Evolutionary conservation across 2,797 vertebrate species (phyloP).

Genomic region (Acipenser oxyrinchus): DNA sequence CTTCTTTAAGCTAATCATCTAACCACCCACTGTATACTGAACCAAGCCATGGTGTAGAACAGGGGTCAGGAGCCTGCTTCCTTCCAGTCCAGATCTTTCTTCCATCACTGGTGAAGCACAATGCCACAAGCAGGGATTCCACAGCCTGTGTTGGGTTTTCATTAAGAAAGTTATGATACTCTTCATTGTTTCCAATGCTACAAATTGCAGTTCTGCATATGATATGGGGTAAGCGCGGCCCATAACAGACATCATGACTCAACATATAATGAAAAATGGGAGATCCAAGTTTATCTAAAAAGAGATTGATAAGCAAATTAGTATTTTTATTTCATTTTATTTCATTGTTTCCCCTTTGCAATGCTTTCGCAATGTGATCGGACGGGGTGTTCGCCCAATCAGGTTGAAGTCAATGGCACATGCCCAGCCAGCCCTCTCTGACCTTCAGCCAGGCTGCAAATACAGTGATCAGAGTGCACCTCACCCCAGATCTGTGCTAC

Average conservation of each 20-base stretch:
- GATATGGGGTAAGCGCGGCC: not conserved
- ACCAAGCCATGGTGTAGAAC: too few species aligned
- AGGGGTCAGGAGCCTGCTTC: too few species aligned
- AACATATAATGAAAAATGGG: too few species aligned
- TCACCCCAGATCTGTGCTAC: not conserved
- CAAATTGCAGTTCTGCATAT: not conserved
- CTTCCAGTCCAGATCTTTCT: too few species aligned
- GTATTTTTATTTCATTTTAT: too few species aligned
- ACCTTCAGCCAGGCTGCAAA: slow-evolving; percentile 19
- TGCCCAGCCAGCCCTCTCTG: slow-evolving; percentile 17
- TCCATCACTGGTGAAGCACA: too few species aligned
- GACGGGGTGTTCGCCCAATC: slow-evolving; percentile 41
- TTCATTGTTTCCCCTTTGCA: too few species aligned
- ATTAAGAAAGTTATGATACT: too few species aligned
- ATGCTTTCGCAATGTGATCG: slow-evolving; percentile 42
- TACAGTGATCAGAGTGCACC: slow-evolving; percentile 11
- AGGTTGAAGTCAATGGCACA: slow-evolving; percentile 34
- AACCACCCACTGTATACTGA: not conserved
- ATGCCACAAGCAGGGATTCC: too few species aligned
- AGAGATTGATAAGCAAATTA: not conserved
- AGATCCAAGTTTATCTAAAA: too few species aligned
- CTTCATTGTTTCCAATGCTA: too few species aligned
- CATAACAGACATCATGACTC: too few species aligned
- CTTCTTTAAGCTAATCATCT: not conserved
- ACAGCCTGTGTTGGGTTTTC: not conserved